Evolutionary conservation across 2,797 vertebrate species (phyloP), one percentile per base, ranked within the genome.

Genomic region (Myiotriccus ornatus): DNA sequence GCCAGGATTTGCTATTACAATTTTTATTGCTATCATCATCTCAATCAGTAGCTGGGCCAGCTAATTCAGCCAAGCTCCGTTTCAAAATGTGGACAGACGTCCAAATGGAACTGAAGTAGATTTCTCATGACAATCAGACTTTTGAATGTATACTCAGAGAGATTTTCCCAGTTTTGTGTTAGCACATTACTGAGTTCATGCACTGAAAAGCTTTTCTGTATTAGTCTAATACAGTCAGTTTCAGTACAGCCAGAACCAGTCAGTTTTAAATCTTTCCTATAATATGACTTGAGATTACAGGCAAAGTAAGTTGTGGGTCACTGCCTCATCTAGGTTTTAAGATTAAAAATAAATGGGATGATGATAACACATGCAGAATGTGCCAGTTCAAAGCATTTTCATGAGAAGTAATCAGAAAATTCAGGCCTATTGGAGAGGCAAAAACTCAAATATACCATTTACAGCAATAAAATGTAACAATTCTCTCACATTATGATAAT

Each of bases 11-110:
- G 73, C 73, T 93, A 35, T 91, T 96, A 73, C 77, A 74, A 32
- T 94, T 96, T 95, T 94, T 96, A 93, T 91, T 96, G 94, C 93
- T 95, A 62, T 95, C 92, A 95, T 94, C 93, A 79, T 94, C 90
- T 93, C 87, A 80, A n/a, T 84, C 93, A 93, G 77, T 59, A 67
- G 75, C 49, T 89, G 60, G 80, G 84, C 93, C 90, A 90, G 70
- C 84, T 86, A 81, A 82, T 94, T 87, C 88, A 96, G 93, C 94
- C 92, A 93, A 93, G 90, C 86, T 85, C 60, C 50, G 52, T 88
- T 96, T 95, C 64, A 76, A 89, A 96, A 88, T 15, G 11, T 5
- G 16, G 74, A 90, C 91, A 83, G 84, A 83, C 10, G 0, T 93
- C 86, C 93, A 95, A 91, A 67, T 60, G 69, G 55, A 91, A 64